Base-by-base conservation (phyloP, 1,140 invertebrate species). In the Bombus pyrosoma region DNA sequence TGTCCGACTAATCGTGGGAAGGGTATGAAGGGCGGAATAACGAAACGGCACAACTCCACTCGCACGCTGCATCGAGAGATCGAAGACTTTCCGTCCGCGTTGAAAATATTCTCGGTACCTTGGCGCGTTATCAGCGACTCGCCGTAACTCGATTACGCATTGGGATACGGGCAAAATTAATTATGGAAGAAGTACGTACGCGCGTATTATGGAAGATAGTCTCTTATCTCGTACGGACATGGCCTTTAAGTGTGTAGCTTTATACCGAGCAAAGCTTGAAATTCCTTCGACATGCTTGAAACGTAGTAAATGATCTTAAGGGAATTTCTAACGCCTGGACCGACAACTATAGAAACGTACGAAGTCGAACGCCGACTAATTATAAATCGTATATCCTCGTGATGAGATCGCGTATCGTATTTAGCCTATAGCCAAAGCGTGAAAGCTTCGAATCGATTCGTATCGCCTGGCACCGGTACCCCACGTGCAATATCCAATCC, bases 401-500 rank as follows among this genome's bases (percentile, higher is more conserved):
- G 64, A 78, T 66, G 62, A 47, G 59, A 76, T 83, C 47, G 47
- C 47, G 39, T 32, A 75, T 39, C 59, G 53, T 9, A 77, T n/a
- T 32, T 39, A 37, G 32, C 25, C 28, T 53, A 53, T 53, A 53
- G 43, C 34, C 73, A 10, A 83, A 68, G 68, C 77, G 62, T 79
- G 77, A 66, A 79, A 66, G 39, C 59, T 32, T 53, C 34, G 73
- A 66, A 53, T 83, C 66, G 64, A 81, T 69, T 81, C 37, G 79
- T 71, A 39, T 53, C 79, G 66, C 43, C 57, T 69, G 43, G 32
- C 78, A 71, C 41, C 79, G 43, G 47, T 32, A 22, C 53, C 76
- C 59, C 62, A n/a, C 81, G 72, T 68, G 73, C 71, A 75, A 75
- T 66, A 75, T 39, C 62, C 81, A 53, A 41, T 25, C 25, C 10